Conservation (phyloP, 2,113 vertebrate species). For the Chionis minor region DNA sequence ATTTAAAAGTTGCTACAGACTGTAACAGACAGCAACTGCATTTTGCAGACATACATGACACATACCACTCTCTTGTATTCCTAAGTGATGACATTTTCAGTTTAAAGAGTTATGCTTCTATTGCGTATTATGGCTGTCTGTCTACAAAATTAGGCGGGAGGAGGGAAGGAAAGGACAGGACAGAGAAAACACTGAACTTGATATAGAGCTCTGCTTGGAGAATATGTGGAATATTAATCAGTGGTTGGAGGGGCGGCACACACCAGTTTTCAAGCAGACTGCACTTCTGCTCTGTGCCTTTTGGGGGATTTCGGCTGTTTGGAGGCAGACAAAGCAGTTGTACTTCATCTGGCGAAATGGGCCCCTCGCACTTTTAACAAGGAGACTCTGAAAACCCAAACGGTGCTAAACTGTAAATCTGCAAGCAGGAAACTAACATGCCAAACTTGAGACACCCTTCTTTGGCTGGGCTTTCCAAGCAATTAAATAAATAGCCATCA, state of each 20-base stretch:
- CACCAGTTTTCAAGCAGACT: conserved; percentile 65
- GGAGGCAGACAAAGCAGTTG: conserved; percentile 50
- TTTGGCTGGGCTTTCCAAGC: conserved; percentile 69
- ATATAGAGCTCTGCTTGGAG: conserved; percentile 79
- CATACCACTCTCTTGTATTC: conserved; percentile 83
- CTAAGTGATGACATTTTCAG: conserved; percentile 94
- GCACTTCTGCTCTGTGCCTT: conserved; percentile 72
- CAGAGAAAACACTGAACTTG: conserved; percentile 80
- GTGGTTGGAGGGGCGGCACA: conserved; percentile 73
- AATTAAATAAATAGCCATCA: conserved; percentile 77
- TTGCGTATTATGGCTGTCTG: conserved; percentile 78
- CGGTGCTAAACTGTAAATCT: conserved; percentile 78
- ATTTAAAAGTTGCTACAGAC: conserved; percentile 99
- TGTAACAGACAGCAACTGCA: conserved; percentile 89
- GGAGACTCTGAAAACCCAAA: conserved; percentile 69
- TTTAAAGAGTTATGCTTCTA: conserved; percentile 89
- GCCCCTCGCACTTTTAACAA: conserved; percentile 67
- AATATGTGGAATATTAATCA: conserved; percentile 88
- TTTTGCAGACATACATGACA: conserved; percentile 91
- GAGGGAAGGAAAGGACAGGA: conserved; percentile 55
- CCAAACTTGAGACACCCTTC: conserved; percentile 58
- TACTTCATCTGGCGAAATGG: conserved; percentile 62
- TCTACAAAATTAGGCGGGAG: conserved; percentile 70
- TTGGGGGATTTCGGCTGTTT: conserved; percentile 35
- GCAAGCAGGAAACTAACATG: conserved; percentile 71